These are phyloP conservation scores for Gadus macrocephalus DNA, from an alignment of 2,113 vertebrate species.

Conservation along the genomic window DNA sequence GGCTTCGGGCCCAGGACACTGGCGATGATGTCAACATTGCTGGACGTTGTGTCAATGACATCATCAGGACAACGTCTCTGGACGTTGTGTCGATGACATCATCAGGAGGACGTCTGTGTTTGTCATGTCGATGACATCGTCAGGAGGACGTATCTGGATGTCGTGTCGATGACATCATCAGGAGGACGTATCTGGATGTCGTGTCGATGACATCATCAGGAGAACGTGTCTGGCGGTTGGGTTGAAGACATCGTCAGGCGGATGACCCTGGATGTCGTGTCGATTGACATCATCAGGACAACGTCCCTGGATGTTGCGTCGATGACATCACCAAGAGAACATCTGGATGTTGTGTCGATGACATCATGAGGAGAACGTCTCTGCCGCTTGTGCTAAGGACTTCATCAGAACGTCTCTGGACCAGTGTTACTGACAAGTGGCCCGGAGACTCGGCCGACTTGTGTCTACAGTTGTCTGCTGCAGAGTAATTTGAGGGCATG, in stretches of 20 bases:
- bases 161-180: background rate
- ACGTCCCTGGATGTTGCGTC: constrained; percentile 6
- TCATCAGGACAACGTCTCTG: background rate
- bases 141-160: constrained; percentile 9
- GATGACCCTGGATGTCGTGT: background rate
- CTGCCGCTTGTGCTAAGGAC: constrained; percentile 2
- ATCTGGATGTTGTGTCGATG: background rate
- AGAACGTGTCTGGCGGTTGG: constrained; percentile 9
- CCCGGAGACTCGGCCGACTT: background rate
- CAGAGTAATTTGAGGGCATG: constrained; percentile 8
- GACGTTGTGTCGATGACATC: constrained; percentile 7
- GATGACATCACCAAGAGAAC: background rate
- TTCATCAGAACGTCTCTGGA: background rate
- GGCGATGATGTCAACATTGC: background rate
- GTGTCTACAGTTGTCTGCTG: background rate
- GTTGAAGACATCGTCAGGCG: background rate
- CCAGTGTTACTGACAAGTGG: background rate
- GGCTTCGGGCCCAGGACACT: background rate
- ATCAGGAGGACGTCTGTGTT: background rate
- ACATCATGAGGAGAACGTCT: background rate
- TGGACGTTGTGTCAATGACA: background rate
- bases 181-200: background rate
- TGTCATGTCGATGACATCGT: background rate
- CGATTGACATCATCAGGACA: background rate
- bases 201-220: background rate